These are phyloP conservation scores for Leucosticte australis DNA, from an alignment of 2,113 vertebrate genomes.

Conservation along the genomic window DNA sequence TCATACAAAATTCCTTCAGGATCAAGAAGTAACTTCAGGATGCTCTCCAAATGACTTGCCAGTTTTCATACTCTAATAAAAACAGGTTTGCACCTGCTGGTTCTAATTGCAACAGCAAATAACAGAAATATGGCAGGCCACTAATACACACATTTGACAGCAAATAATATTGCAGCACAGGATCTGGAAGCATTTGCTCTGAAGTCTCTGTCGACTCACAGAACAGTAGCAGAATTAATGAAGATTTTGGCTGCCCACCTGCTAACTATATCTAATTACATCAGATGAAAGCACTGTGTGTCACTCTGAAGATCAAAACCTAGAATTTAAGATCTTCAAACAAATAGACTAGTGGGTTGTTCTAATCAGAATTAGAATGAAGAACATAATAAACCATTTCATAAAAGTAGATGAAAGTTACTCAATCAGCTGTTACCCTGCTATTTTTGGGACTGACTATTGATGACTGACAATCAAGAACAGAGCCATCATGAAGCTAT, in stretches of 20 bases:
- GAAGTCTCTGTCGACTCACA: neutral
- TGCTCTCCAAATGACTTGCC: neutral
- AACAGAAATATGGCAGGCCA: neutral
- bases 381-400: conserved; percentile 23
- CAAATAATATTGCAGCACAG: neutral
- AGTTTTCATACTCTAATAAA: neutral
- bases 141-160: neutral
- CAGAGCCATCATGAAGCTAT: neutral
- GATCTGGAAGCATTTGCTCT: neutral
- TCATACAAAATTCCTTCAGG: neutral
- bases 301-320: conserved; percentile 46
- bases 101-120: neutral
- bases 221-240: conserved; percentile 23
- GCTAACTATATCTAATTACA: conserved; percentile 28
- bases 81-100: neutral
- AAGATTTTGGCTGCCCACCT: neutral
- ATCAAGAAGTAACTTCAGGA: neutral
- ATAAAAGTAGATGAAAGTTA: conserved; percentile 35
- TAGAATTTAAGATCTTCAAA: conserved; percentile 42
- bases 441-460: conserved; percentile 1
- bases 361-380: conserved; percentile 23
- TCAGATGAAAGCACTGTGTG: conserved; percentile 37
- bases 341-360: neutral
- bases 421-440: neutral
- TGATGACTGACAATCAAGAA: neutral